Base-by-base conservation (phyloP, 2,888 invertebrate genomes). In the Mechanitis mazaeus region DNA sequence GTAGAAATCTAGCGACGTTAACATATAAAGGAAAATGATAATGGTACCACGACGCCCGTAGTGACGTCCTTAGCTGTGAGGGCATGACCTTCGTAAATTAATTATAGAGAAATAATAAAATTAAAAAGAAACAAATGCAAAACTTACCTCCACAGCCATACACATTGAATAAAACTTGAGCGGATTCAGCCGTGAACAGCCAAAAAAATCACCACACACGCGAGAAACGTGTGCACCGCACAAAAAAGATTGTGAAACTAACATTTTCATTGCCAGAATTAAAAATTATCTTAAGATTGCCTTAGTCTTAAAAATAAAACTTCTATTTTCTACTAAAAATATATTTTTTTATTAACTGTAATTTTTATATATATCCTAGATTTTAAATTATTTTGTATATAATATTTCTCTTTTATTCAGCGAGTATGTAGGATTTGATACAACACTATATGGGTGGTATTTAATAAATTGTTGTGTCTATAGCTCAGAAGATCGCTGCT, bases 71-170 rank as follows among this genome's bases (percentile, higher is more conserved):
- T 73, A 73, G 68, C 74, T 70, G 69, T 70, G 78, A 80, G 81
- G 81, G 77, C 80, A 78, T 78, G 84, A 84, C 87, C 86, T 85
- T 79, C 75, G 63, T 63, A 61, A 64, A 50, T 59, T 55, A 35
- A 38, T 62, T 60, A 68, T 56, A 45, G 33, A 57, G 47, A 31
- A 47, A 57, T 55, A 28, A 58, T 58, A 56, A 54, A 31, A 58
- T 47, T 57, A n/a, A 33, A 20, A 33, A 20, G 54, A 62, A 59
- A 58, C 66, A 68, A 56, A 65, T 68, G 63, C 65, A 66, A 65
- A 55, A 92, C 94, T 93, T 90, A 94, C 94, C 94, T 92, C 93
- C 94, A 94, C 94, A 94, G 94, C 94, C 94, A 94, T 94, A 94
- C 94, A 94, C 94, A 94, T 94, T 94, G 92, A 93, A 92, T 92